Evolutionary conservation across 2,888 invertebrate species (phyloP).

Genomic region (Scrobipalpa atriplicella): DNA sequence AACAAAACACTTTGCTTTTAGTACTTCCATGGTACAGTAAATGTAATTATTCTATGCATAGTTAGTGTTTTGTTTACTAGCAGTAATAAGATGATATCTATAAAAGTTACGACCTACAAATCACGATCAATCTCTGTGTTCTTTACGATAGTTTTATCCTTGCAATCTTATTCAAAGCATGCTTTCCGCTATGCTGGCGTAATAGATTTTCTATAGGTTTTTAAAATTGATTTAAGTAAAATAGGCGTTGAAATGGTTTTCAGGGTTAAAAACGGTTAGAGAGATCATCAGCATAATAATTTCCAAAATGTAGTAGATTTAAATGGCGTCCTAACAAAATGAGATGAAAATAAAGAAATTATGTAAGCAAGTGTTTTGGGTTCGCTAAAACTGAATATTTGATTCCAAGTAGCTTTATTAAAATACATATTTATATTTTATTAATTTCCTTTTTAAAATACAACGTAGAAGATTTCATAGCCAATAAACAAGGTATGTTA

Average conservation of each 20-base stretch:
- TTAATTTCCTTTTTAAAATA: background rate
- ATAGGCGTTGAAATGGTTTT: no score
- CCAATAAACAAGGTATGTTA: slow-evolving; percentile 3
- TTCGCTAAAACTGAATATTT: no score
- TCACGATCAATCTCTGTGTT: slow-evolving; percentile 6
- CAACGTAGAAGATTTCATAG: background rate
- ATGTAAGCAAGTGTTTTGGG: no score
- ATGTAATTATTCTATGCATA: slow-evolving; percentile 1
- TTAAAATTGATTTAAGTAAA: no score
- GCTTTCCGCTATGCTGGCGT: background rate
- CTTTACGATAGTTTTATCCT: slow-evolving; percentile 18
- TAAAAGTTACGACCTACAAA: slow-evolving; percentile 10
- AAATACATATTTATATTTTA: no score
- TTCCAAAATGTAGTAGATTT: no score
- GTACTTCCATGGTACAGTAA: background rate
- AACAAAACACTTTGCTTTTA: background rate
- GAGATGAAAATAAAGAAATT: no score
- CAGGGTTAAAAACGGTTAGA: no score
- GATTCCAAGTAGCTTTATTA: no score
- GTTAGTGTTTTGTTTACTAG: slow-evolving; percentile 12
- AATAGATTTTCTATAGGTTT: no score
- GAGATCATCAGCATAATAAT: no score
- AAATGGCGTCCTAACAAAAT: no score
- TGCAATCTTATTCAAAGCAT: slow-evolving; percentile 11
- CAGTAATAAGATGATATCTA: slow-evolving; percentile 20